A percentile compares a stretch with the other conserved stretches of the same genome.
phyloP scores from a whole-genome alignment of 2,888 invertebrate species.

The Drosophila pseudotalamancana region DNA sequence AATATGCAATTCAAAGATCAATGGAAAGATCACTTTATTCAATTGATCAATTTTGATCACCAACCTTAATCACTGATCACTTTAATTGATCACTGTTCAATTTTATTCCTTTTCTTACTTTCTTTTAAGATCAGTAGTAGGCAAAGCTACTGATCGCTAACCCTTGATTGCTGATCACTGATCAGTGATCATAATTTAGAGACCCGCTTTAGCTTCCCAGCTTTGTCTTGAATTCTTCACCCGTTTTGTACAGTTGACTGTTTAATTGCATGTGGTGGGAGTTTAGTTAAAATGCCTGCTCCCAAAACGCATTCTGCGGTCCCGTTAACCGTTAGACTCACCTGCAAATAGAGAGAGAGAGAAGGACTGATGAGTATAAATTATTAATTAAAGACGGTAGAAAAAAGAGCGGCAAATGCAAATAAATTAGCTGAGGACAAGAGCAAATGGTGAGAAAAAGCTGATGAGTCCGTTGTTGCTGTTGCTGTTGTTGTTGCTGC shows the following conservation, averaged over 20 bases:
- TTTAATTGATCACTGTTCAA: background rate
- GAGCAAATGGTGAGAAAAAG: constrained; percentile 53
- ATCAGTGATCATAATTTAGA: background rate
- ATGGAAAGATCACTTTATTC: background rate
- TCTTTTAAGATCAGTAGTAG: background rate
- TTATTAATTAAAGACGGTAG: constrained; percentile 63
- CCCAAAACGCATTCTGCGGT: constrained; percentile 39
- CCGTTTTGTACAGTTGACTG: constrained; percentile 14
- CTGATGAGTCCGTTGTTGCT: constrained; percentile 20
- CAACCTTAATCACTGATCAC: background rate
- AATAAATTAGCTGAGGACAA: constrained; percentile 64
- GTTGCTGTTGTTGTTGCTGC: background rate
- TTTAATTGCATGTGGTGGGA: constrained; percentile 37
- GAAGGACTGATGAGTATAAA: constrained; percentile 49
- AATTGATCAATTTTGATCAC: background rate
- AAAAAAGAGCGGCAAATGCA: constrained; percentile 49
- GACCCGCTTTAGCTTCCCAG: background rate
- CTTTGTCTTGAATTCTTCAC: constrained; percentile 5
- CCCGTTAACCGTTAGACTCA: constrained; percentile 66
- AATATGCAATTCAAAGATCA: background rate
- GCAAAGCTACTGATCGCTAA: background rate
- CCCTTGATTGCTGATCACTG: background rate
- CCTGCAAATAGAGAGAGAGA: constrained; percentile 43
- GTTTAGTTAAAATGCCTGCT: constrained; percentile 34
- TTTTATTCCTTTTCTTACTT: background rate